Evolutionary conservation across 2,888 invertebrate species (phyloP).

Genomic region (Mechanitis messenoides): DNA sequence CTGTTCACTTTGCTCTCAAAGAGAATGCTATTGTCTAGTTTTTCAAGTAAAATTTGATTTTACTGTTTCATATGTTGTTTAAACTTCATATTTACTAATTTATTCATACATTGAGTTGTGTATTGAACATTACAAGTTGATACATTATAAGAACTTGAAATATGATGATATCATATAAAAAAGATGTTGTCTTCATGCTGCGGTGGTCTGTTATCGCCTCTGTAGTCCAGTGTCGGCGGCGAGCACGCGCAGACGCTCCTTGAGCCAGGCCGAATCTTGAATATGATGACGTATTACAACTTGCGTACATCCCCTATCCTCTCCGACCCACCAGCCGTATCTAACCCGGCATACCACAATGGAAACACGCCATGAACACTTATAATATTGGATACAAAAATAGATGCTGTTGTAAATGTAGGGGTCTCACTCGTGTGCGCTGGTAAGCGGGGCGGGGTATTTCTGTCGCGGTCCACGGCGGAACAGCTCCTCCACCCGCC

Average conservation of each 20-base stretch:
- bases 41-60: too few species aligned
- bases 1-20: too few species aligned
- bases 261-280: constrained; percentile 66
- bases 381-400: too few species aligned
- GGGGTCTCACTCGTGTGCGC: constrained; percentile 44
- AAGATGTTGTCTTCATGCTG: neutral
- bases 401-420: too few species aligned
- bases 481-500: constrained; percentile 43
- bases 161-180: too few species aligned
- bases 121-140: too few species aligned
- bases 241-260: constrained; percentile 54
- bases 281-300: constrained; percentile 61
- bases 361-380: too few species aligned
- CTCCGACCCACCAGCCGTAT: constrained; percentile 58
- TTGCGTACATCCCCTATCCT: constrained; percentile 31
- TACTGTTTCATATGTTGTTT: too few species aligned
- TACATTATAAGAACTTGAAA: too few species aligned
- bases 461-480: constrained; percentile 42
- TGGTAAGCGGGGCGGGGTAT: constrained; percentile 38
- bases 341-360: constrained; percentile 39
- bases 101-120: too few species aligned
- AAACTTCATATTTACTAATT: too few species aligned
- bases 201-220: constrained; percentile 23
- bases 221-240: constrained; percentile 47
- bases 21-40: too few species aligned